These are phyloP conservation scores for Pycnonotus jocosus DNA, from an alignment of 2,113 vertebrate genomes.

Conservation along the genomic window DNA sequence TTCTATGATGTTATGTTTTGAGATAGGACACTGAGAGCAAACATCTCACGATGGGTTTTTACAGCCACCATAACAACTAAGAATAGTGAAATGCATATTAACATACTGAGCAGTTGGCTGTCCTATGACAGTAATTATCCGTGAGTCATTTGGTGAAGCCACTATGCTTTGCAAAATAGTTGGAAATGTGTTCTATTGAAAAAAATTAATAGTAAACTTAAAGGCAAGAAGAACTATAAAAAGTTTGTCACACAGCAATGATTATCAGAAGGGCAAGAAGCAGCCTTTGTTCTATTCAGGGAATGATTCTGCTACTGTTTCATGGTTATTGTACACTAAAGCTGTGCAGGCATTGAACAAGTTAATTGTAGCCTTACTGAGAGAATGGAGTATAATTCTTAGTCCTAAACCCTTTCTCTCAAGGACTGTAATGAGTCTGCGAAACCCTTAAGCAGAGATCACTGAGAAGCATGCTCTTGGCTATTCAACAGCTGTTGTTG, in stretches of 20 bases:
- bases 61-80: neutral
- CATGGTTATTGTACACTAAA: neutral
- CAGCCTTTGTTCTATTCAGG: neutral
- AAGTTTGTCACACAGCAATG: neutral
- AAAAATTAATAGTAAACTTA: constrained; percentile 49
- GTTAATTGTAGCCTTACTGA: neutral
- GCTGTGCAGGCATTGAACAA: neutral
- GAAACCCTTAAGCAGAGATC: neutral
- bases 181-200: constrained; percentile 40
- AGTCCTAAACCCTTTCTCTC: neutral
- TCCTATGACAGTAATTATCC: constrained; percentile 31
- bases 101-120: neutral
- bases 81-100: constrained; percentile 23
- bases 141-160: constrained; percentile 43
- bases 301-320: neutral
- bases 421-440: neutral
- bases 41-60: neutral
- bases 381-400: neutral
- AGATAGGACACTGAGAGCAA: neutral
- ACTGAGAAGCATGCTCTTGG: neutral
- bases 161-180: constrained; percentile 30
- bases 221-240: constrained; percentile 15
- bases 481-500: neutral
- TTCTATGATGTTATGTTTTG: neutral
- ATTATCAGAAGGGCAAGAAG: neutral